Conservation (phyloP, 2,113 vertebrate species). For the Gulo gulo region DNA sequence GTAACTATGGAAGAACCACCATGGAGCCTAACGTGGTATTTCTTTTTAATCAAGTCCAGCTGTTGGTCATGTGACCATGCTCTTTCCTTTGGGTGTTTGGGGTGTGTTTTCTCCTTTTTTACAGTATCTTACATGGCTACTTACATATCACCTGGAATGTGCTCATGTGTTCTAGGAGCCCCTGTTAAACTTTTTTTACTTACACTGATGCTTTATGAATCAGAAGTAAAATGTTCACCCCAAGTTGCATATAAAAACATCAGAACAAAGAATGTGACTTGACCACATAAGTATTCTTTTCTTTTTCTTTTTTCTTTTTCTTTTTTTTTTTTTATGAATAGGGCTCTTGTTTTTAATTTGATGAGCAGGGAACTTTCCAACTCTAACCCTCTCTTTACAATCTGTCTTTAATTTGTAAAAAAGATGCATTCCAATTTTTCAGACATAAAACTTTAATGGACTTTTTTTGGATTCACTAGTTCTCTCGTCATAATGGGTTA, state of each 20-base stretch:
- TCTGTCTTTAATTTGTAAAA: slow-evolving; percentile 86
- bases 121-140: slow-evolving; percentile 8
- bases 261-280: slow-evolving; percentile 76
- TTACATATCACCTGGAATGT: background rate
- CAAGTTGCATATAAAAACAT: slow-evolving; percentile 54
- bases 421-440: slow-evolving; percentile 82
- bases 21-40: slow-evolving; percentile 56
- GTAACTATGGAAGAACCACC: slow-evolving; percentile 54
- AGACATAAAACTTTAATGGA: slow-evolving; percentile 75
- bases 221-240: background rate
- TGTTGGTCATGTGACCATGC: slow-evolving; percentile 51
- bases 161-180: background rate
- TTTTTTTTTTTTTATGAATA: slow-evolving; percentile 80
- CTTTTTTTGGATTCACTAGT: slow-evolving; percentile 67
- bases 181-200: background rate
- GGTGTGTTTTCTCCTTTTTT: slow-evolving; percentile 50
- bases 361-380: slow-evolving; percentile 84
- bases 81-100: background rate
- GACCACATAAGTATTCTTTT: slow-evolving; percentile 71
- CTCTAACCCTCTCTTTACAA: slow-evolving; percentile 77
- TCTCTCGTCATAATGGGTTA: slow-evolving; percentile 61
- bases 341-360: slow-evolving; percentile 85
- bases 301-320: background rate
- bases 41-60: slow-evolving; percentile 70
- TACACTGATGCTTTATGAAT: slow-evolving; percentile 25